Percentiles rank a stretch among this genome's conserved stretches.
These are phyloP conservation scores for Tetraodon nigroviridis DNA, from an alignment of 2,113 vertebrate species.

Conservation along the genomic window DNA sequence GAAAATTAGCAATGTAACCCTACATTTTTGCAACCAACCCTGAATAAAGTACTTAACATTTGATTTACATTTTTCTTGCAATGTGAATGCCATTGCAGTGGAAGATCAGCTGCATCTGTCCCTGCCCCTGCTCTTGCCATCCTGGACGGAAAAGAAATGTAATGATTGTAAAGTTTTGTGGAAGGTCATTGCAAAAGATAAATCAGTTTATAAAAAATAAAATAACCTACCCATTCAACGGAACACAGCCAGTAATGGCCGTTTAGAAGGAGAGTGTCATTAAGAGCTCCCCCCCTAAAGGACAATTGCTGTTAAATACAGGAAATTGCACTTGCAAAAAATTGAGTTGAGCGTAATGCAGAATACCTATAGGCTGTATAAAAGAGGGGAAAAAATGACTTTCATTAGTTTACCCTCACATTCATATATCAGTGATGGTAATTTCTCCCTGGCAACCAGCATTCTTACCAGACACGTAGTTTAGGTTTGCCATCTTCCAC, in stretches of 20 bases:
- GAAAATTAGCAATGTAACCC: slow-evolving; percentile 54
- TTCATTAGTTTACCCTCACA: slow-evolving; percentile 63
- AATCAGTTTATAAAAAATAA: too few species aligned
- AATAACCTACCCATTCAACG: background rate
- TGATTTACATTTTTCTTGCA: slow-evolving; percentile 12
- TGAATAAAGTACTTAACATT: slow-evolving; percentile 9
- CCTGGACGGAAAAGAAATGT: background rate
- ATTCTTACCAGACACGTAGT: slow-evolving; percentile 11
- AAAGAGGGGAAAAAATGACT: slow-evolving; percentile 23
- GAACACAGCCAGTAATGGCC: slow-evolving; percentile 9
- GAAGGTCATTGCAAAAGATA: slow-evolving; percentile 1
- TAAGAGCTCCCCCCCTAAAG: slow-evolving; percentile 12
- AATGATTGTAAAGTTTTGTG: background rate
- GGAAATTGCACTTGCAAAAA: slow-evolving; percentile 36
- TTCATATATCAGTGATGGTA: slow-evolving; percentile 54
- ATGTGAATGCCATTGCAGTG: background rate
- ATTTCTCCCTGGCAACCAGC: slow-evolving; percentile 32
- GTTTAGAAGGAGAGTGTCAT: slow-evolving; percentile 6
- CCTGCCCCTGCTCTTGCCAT: background rate
- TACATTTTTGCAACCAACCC: slow-evolving; percentile 2
- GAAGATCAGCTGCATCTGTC: too few species aligned
- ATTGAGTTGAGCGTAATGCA: slow-evolving; percentile 29
- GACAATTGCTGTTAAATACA: slow-evolving; percentile 26
- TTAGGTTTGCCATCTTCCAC: slow-evolving; percentile 27
- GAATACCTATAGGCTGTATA: slow-evolving; percentile 24